Evolutionary conservation across 2,113 vertebrate species (phyloP).

Genomic region (Scopus umbretta): DNA sequence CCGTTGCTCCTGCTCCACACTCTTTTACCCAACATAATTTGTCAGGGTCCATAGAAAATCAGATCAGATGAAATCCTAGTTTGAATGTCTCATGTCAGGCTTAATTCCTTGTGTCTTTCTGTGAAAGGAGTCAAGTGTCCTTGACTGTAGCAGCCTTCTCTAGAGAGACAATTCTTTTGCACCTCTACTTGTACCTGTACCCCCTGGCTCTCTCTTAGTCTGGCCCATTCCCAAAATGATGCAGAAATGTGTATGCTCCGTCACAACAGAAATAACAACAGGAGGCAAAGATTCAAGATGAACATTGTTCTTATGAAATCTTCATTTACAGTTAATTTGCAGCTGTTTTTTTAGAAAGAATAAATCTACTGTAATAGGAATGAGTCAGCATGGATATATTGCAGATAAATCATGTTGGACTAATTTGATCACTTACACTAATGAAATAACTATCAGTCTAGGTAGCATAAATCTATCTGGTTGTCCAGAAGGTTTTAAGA

Average conservation of each 20-base stretch:
- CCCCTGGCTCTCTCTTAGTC: neutral
- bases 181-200: neutral
- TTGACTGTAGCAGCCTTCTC: neutral
- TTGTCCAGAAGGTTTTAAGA: neutral
- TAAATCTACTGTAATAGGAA: neutral
- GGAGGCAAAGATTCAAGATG: neutral
- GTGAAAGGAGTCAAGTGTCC: neutral
- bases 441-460: slow-evolving; percentile 34
- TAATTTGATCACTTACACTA: slow-evolving; percentile 48
- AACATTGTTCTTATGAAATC: neutral
- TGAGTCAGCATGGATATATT: neutral
- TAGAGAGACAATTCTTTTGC: neutral
- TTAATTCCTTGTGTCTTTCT: neutral
- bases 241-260: neutral
- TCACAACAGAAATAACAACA: neutral
- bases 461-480: neutral
- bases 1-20: neutral
- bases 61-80: neutral
- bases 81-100: neutral
- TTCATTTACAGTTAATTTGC: neutral
- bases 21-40: neutral
- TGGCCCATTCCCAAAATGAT: neutral
- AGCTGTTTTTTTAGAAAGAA: neutral
- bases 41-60: neutral
- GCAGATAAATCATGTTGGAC: slow-evolving; percentile 29